A percentile compares a stretch with the other conserved stretches of the same genome.
phyloP scores from a whole-genome alignment of 2,888 invertebrate genomes.

The Nomada lathburiana region DNA sequence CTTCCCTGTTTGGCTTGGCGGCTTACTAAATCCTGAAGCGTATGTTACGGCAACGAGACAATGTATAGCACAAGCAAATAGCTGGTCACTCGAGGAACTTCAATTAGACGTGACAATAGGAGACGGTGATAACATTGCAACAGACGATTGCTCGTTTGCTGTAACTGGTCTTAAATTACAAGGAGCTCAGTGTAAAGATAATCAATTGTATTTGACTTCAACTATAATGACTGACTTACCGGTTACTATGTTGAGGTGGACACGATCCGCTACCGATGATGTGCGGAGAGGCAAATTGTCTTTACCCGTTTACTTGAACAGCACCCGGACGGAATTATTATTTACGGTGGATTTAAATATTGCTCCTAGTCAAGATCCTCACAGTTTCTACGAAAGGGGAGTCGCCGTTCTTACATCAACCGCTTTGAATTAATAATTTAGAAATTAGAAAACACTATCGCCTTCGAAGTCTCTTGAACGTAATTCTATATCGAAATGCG shows the following conservation, averaged over 20 bases:
- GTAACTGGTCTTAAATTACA: slow-evolving; percentile 96
- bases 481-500: slow-evolving; percentile 12
- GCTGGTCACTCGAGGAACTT: slow-evolving; percentile 98
- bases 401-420: slow-evolving; percentile 98
- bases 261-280: slow-evolving; percentile 87
- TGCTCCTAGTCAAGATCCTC: slow-evolving; percentile 95
- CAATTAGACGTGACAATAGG: slow-evolving; percentile 92
- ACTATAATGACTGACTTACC: slow-evolving; percentile 98
- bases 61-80: slow-evolving; percentile 98
- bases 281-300: slow-evolving; percentile 89
- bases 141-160: slow-evolving; percentile 88
- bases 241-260: slow-evolving; percentile 95
- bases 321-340: slow-evolving; percentile 96
- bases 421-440: slow-evolving; percentile 89
- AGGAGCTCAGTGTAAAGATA: slow-evolving; percentile 97
- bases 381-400: slow-evolving; percentile 99
- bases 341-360: slow-evolving; percentile 98
- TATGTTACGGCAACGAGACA: slow-evolving; percentile 99
- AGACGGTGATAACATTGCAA: slow-evolving; percentile 86
- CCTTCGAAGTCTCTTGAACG: slow-evolving; percentile 19
- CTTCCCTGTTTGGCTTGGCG: slow-evolving; percentile 98
- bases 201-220: slow-evolving; percentile 95
- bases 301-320: slow-evolving; percentile 98
- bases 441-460: slow-evolving; percentile 29
- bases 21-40: slow-evolving; percentile 98